Percentiles rank a stretch among this genome's conserved stretches.
Conservation (phyloP, 2,797 vertebrate species). For the Scyliorhinus canicula region DNA sequence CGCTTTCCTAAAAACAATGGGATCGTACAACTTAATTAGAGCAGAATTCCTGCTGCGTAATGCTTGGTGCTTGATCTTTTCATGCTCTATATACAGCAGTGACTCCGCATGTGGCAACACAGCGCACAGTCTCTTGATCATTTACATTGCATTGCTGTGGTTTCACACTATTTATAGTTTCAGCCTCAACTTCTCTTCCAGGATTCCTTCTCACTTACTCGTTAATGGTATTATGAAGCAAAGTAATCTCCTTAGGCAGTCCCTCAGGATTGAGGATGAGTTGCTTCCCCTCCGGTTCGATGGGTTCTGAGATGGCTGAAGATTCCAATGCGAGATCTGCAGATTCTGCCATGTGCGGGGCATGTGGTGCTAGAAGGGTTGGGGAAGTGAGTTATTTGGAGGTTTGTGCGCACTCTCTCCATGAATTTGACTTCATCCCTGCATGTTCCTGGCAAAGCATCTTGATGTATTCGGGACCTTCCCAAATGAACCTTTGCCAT, state of each 20-base stretch:
- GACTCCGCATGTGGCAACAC: background rate
- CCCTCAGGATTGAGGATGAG: background rate
- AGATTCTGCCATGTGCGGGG: no score
- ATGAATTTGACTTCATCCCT: no score
- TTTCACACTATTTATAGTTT: background rate
- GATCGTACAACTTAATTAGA: background rate
- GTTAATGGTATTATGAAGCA: background rate
- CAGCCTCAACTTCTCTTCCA: background rate
- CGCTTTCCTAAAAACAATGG: constrained; percentile 1
- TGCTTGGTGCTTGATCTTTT: background rate
- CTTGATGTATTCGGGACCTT: no score
- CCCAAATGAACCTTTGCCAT: no score
- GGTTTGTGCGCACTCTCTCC: no score
- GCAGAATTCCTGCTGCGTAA: background rate
- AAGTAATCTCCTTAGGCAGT: background rate
- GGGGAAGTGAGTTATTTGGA: no score
- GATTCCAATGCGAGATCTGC: background rate
- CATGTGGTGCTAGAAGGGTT: no score
- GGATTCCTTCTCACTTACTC: background rate
- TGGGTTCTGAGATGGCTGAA: background rate
- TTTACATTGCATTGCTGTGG: constrained; percentile 7
- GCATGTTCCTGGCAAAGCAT: no score
- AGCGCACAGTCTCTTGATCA: background rate
- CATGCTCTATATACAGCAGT: background rate
- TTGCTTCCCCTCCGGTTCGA: no score